A percentile compares a stretch with the other conserved stretches of the same genome.
Conservation (phyloP, 2,113 vertebrate species). For the Collichthys lucidus region DNA sequence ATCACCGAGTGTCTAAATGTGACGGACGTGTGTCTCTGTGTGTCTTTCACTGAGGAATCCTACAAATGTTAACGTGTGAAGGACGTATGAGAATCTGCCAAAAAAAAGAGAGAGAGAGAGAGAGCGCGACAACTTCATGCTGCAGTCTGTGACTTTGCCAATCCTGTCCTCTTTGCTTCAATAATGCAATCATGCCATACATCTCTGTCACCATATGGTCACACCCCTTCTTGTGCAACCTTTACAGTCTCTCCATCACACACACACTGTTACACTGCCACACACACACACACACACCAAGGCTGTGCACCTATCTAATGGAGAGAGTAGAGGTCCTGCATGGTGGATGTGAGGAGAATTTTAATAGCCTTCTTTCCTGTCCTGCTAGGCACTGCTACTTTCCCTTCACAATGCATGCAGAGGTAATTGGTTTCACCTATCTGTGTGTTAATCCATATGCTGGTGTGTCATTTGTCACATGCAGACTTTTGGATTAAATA, state of each 20-base stretch:
- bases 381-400: conserved; percentile 70
- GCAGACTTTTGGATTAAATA: conserved; percentile 1
- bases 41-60: background rate
- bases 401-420: conserved; percentile 60
- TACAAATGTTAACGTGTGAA: background rate
- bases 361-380: conserved; percentile 78
- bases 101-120: background rate
- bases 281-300: conserved; percentile 27
- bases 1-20: background rate
- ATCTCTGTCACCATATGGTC: conserved; percentile 81
- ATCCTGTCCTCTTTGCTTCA: conserved; percentile 70
- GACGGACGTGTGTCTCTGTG: background rate
- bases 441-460: conserved; percentile 51
- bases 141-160: conserved; percentile 73
- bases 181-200: conserved; percentile 75
- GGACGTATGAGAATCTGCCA: conserved; percentile 18
- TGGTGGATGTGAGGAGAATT: conserved; percentile 83
- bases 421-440: conserved; percentile 69
- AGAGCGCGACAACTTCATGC: conserved; percentile 19
- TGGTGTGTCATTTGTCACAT: conserved; percentile 18
- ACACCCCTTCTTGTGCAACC: conserved; percentile 72
- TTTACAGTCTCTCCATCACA: conserved; percentile 51
- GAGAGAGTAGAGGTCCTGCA: conserved; percentile 80
- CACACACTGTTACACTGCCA: background rate
- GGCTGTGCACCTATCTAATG: conserved; percentile 72